phyloP scores from a whole-genome alignment of 1,140 invertebrate genomes.

The Pachypsylla venusta region DNA sequence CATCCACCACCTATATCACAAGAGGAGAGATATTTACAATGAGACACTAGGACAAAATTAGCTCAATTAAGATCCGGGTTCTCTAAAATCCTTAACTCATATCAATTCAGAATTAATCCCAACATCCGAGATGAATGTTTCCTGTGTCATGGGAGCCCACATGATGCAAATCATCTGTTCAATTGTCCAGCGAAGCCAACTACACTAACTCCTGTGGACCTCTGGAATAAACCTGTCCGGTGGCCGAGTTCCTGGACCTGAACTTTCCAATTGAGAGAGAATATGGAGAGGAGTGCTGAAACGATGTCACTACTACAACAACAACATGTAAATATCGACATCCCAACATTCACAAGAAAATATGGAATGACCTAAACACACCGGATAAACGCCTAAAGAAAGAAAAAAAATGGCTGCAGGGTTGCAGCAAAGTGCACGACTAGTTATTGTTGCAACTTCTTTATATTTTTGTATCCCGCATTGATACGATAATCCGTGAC shows the following conservation, averaged over 20 bases:
- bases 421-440: too few species aligned
- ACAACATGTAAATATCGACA: too few species aligned
- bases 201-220: neutral
- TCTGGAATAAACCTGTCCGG: neutral
- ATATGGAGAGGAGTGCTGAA: neutral
- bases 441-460: too few species aligned
- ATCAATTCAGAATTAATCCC: neutral
- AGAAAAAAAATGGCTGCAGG: too few species aligned
- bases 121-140: neutral
- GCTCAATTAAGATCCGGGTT: constrained; percentile 3
- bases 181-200: constrained; percentile 1
- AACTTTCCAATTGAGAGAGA: neutral
- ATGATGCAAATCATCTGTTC: neutral
- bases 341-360: too few species aligned
- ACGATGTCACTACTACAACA: constrained; percentile 1
- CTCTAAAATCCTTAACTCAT: neutral
- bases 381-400: too few species aligned
- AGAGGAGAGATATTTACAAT: neutral
- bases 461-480: too few species aligned
- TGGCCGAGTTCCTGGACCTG: neutral
- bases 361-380: too few species aligned
- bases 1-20: neutral
- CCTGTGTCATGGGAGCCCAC: neutral
- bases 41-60: neutral
- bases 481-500: too few species aligned